Evolutionary conservation across 1,140 invertebrate genomes (phyloP).

Genomic region (Sinonovacula constricta): DNA sequence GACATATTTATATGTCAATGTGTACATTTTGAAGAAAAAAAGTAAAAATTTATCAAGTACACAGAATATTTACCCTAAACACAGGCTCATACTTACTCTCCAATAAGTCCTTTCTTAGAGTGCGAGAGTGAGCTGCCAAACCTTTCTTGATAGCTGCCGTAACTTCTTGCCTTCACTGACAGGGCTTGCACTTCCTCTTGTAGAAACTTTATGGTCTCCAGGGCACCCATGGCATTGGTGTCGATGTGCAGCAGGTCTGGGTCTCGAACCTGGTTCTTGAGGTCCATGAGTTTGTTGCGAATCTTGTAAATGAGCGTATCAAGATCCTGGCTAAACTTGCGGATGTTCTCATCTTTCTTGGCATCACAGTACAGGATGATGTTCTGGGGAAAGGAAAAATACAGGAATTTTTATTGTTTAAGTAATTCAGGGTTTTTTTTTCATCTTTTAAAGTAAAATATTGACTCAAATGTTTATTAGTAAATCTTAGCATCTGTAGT

Average conservation of each 20-base stretch:
- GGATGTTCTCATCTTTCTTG: constrained; percentile 79
- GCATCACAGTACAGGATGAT: constrained; percentile 77
- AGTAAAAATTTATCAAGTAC: no score
- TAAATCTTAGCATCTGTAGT: no score
- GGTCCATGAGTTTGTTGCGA: constrained; percentile 68
- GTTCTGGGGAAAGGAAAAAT: constrained; percentile 61
- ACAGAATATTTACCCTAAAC: no score
- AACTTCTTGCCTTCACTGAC: constrained; percentile 72
- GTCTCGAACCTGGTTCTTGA: constrained; percentile 73
- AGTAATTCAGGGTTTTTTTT: no score
- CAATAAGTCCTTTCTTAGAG: constrained; percentile 68
- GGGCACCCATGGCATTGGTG: constrained; percentile 70
- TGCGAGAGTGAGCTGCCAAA: constrained; percentile 75
- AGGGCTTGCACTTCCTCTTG: constrained; percentile 74
- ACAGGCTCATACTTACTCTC: constrained; percentile 69
- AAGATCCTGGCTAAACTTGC: constrained; percentile 76
- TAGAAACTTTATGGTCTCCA: constrained; percentile 72
- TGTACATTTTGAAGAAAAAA: no score
- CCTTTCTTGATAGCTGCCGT: constrained; percentile 77
- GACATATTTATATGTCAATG: no score
- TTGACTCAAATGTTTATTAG: no score
- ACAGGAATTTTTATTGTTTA: not conserved
- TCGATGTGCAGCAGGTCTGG: constrained; percentile 74
- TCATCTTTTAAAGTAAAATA: no score
- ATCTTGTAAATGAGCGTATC: constrained; percentile 74